Percentiles rank a stretch among this genome's conserved stretches.
Conservation (phyloP, 2,113 vertebrate species). For the Thalassarche chlororhynchos region DNA sequence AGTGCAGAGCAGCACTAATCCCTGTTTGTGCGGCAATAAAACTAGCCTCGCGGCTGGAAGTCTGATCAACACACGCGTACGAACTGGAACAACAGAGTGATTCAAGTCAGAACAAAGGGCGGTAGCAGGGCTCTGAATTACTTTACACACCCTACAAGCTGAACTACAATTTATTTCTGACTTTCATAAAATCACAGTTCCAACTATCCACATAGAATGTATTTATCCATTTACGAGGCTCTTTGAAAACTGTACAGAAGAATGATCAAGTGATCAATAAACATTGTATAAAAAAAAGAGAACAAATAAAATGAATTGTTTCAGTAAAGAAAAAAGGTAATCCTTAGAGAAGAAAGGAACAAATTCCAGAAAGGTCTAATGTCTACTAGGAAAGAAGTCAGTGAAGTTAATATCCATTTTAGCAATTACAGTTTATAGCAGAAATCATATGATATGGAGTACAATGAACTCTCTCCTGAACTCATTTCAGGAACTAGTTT, state of each 20-base stretch:
- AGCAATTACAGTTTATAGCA: not conserved
- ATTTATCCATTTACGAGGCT: not conserved
- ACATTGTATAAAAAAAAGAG: not conserved
- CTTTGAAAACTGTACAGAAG: not conserved
- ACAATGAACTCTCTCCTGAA: not conserved
- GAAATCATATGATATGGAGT: not conserved
- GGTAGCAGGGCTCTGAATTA: not conserved
- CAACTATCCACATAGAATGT: not conserved
- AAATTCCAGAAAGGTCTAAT: not conserved
- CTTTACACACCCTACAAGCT: conserved; percentile 3
- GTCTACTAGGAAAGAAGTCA: not conserved
- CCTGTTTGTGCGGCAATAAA: conserved; percentile 24
- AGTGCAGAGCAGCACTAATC: not conserved
- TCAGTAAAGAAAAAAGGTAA: not conserved
- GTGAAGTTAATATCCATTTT: not conserved
- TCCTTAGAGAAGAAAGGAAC: not conserved
- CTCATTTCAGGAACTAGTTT: not conserved
- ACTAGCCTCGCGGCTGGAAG: not conserved
- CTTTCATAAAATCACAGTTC: not conserved
- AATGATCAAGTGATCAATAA: not conserved
- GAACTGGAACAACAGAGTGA: not conserved
- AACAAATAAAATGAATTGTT: not conserved
- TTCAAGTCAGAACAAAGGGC: conserved; percentile 34
- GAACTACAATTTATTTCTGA: not conserved
- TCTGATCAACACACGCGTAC: not conserved